Evolutionary conservation across 2,797 vertebrate genomes (phyloP).

Genomic region (Tokudaia tokunoshimensis): DNA sequence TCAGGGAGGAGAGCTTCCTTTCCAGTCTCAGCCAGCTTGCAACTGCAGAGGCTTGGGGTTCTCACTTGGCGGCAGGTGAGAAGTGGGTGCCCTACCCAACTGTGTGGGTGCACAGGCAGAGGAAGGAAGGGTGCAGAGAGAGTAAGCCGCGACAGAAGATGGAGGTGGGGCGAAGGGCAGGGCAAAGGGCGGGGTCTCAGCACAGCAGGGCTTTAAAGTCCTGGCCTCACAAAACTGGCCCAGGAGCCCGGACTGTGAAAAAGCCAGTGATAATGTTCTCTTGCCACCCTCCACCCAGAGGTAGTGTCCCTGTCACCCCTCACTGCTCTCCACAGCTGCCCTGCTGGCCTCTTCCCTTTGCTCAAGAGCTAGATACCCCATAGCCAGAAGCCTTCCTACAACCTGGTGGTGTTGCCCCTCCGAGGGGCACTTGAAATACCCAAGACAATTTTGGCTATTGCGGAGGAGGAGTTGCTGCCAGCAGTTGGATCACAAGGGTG

Average conservation of each 20-base stretch:
- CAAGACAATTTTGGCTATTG: background rate
- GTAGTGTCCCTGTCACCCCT: background rate
- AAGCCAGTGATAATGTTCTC: background rate
- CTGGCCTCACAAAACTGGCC: background rate
- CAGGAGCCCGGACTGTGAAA: background rate
- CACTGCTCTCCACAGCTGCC: too few relatives aligned
- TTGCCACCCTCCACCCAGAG: background rate
- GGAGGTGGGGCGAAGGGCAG: too few relatives aligned
- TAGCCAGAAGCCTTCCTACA: constrained; percentile 29
- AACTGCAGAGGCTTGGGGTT: background rate
- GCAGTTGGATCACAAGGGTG: background rate
- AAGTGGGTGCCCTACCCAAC: background rate
- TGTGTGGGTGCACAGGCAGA: background rate
- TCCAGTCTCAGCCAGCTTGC: background rate
- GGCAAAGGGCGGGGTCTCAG: background rate
- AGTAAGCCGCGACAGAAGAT: background rate
- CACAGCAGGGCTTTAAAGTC: too few relatives aligned
- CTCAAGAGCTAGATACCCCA: background rate
- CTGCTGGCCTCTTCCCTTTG: background rate
- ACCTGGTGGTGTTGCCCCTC: background rate
- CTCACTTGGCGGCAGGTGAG: background rate
- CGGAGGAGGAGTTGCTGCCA: too few relatives aligned
- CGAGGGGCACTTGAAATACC: background rate
- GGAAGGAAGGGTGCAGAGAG: background rate
- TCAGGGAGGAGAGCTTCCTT: background rate